Evolutionary conservation across 2,113 vertebrate species (phyloP).

Genomic region (Nanorana parkeri): DNA sequence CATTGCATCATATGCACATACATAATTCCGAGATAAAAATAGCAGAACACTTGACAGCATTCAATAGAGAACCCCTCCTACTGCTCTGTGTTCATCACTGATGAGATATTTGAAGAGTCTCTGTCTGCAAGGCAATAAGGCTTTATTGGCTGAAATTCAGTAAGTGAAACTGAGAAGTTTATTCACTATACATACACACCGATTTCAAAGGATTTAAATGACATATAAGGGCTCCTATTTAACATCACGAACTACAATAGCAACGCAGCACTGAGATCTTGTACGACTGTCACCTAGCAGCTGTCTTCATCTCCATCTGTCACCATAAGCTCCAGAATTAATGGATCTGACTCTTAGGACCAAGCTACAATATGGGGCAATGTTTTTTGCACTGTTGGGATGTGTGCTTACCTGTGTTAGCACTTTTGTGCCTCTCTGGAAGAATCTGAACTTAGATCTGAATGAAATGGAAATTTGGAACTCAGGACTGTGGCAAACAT

Average conservation of each 20-base stretch:
- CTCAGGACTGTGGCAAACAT: conserved; percentile 89
- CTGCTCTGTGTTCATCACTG: background rate
- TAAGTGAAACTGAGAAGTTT: conserved; percentile 46
- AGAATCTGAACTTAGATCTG: conserved; percentile 89
- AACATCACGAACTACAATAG: conserved; percentile 23
- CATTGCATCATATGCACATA: background rate
- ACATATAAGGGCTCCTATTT: conserved; percentile 38
- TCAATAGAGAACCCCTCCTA: conserved; percentile 9
- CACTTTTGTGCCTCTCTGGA: conserved; percentile 90
- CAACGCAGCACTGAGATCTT: conserved; percentile 59
- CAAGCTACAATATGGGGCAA: conserved; percentile 78
- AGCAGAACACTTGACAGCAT: conserved; percentile 1
- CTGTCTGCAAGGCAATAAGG: conserved; percentile 39
- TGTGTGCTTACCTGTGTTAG: conserved; percentile 85
- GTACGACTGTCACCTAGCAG: conserved; percentile 55
- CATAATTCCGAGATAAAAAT: conserved; percentile 29
- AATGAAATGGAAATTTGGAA: conserved; percentile 94
- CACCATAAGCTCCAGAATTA: background rate
- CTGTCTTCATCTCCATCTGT: background rate
- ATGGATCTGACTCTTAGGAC: conserved; percentile 69
- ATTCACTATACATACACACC: conserved; percentile 46
- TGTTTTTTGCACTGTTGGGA: conserved; percentile 83
- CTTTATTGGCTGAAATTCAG: conserved; percentile 44
- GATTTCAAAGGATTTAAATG: conserved; percentile 37
- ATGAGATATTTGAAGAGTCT: background rate